Conservation (phyloP, 2,113 vertebrate species). For the Phrynosoma platyrhinos region DNA sequence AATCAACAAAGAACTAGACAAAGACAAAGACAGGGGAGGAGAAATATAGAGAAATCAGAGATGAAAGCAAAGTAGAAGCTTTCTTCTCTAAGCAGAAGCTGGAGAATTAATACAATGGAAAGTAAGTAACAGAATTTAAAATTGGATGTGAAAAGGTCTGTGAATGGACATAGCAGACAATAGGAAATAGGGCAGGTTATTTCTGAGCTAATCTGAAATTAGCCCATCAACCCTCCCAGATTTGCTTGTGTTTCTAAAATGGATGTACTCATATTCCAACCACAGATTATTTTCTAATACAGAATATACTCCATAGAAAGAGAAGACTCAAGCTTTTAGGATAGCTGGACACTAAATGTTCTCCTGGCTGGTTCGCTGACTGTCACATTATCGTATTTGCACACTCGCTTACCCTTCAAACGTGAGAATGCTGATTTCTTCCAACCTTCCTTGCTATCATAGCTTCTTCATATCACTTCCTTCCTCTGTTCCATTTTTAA, state of each 20-base stretch:
- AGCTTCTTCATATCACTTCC: background rate
- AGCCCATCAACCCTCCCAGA: background rate
- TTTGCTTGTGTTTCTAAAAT: background rate
- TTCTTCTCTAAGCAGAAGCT: background rate
- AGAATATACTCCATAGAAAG: too few relatives aligned
- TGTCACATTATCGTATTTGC: background rate
- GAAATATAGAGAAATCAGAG: background rate
- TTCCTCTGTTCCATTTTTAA: fast-evolving
- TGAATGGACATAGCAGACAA: background rate
- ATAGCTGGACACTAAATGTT: background rate
- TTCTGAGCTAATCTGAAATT: background rate
- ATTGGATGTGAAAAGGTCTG: background rate
- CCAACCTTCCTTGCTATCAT: background rate
- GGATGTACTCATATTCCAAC: background rate
- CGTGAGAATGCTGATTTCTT: background rate
- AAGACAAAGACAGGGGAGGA: background rate
- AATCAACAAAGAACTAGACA: background rate
- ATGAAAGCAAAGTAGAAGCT: background rate
- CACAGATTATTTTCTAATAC: background rate
- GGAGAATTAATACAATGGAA: background rate
- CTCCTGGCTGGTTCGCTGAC: too few relatives aligned
- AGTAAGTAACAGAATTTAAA: background rate
- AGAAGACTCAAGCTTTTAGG: background rate
- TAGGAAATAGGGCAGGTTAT: background rate
- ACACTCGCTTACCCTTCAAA: too few relatives aligned